Percentiles rank a stretch among this genome's conserved stretches.
Evolutionary conservation across 2,888 invertebrate species (phyloP).

Genomic region (Stomorhina lunata): DNA sequence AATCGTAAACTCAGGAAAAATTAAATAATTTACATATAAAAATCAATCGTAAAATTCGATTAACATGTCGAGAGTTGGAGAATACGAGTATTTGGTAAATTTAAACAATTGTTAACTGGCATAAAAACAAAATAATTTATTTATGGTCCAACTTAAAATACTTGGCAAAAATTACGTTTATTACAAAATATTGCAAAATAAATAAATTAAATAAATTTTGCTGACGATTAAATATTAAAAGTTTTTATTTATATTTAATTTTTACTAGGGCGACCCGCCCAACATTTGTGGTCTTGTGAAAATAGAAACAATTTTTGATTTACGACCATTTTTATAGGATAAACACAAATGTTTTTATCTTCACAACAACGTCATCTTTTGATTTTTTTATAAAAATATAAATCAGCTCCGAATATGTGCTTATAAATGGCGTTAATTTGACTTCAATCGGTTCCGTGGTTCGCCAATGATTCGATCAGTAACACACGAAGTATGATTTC

Average conservation of each 20-base stretch:
- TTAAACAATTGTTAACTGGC: slow-evolving; percentile 13
- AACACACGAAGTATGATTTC: no score
- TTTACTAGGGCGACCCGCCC: no score
- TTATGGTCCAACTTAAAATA: slow-evolving; percentile 3
- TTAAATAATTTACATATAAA: not conserved
- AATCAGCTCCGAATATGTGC: no score
- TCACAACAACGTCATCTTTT: no score
- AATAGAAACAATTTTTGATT: not conserved
- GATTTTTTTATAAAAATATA: no score
- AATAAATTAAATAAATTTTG: not conserved
- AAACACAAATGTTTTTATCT: no score
- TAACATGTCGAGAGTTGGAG: not conserved
- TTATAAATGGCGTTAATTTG: no score
- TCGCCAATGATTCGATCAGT: no score
- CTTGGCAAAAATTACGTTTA: not conserved
- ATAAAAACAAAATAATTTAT: not conserved
- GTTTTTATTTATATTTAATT: no score
- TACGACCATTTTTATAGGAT: not conserved
- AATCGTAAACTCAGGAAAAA: not conserved
- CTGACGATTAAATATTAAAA: not conserved
- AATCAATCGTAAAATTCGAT: not conserved
- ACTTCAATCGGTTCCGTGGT: no score
- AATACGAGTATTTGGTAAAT: not conserved
- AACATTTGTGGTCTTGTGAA: not conserved
- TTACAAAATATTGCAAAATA: not conserved